phyloP scores from a whole-genome alignment of 2,888 invertebrate species.

The Drosophila aldrichi region DNA sequence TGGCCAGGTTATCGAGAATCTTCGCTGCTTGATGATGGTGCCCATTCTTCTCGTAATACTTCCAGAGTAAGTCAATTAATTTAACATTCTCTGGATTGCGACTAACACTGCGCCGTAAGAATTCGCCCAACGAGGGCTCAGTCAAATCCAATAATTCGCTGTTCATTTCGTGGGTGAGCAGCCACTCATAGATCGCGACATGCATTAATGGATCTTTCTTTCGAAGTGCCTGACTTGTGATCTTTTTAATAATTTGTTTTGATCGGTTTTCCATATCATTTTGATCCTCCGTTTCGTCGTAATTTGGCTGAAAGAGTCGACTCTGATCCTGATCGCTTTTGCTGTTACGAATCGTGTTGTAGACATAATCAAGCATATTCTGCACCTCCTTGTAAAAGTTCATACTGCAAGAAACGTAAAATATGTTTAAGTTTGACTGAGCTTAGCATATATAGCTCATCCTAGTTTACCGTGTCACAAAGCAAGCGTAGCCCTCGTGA shows the following conservation, averaged over 20 bases:
- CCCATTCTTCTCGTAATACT: conserved; percentile 96
- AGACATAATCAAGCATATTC: conserved; percentile 89
- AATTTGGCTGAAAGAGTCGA: conserved; percentile 31
- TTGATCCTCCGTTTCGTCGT: conserved; percentile 15
- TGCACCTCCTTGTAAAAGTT: conserved; percentile 95
- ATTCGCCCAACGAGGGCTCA: conserved; percentile 85
- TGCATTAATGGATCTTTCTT: conserved; percentile 95
- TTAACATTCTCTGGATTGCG: conserved; percentile 87
- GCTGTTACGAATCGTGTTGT: conserved; percentile 75
- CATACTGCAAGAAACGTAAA: conserved; percentile 87
- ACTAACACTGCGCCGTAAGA: conserved; percentile 84
- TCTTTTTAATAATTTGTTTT: conserved; percentile 86
- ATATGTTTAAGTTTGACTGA: not conserved
- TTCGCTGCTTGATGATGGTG: conserved; percentile 97
- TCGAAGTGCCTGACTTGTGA: conserved; percentile 89
- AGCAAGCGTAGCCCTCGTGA: conserved; percentile 92
- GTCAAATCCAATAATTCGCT: conserved; percentile 88
- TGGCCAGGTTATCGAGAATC: conserved; percentile 94
- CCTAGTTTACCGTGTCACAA: conserved; percentile 86
- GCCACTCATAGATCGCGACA: conserved; percentile 96
- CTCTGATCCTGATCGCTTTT: conserved; percentile 78
- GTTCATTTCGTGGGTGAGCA: conserved; percentile 91
- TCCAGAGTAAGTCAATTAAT: conserved; percentile 95
- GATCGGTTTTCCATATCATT: conserved; percentile 65
- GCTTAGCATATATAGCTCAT: no score